Conservation (phyloP, 92 coral and sea anemone species). For the Epizoanthus stellaris region DNA sequence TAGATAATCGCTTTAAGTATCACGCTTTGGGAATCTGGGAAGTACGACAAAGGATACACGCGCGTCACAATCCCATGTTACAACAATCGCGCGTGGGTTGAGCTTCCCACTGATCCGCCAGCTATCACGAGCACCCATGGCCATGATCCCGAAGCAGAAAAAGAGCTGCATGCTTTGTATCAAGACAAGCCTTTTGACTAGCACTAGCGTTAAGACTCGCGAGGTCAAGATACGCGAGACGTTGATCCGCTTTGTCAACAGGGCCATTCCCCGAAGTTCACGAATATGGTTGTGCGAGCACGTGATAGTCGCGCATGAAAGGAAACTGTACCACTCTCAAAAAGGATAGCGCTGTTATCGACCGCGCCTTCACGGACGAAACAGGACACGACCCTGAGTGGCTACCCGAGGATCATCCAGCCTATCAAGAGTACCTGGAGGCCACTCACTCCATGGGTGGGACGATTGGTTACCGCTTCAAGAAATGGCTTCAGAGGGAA, state of each 20-base stretch:
- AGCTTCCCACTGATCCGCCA: constrained; percentile 41
- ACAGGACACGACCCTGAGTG: constrained; percentile 13
- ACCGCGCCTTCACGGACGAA: constrained; percentile 12
- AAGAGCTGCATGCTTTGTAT: constrained; percentile 11
- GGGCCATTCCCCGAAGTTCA: constrained; percentile 9
- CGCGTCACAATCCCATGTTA: constrained; percentile 40
- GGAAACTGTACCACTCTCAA: too few relatives aligned
- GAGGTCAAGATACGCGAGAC: not conserved
- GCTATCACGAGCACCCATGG: constrained; percentile 33
- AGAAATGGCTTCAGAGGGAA: not conserved
- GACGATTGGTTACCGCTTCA: constrained; percentile 14
- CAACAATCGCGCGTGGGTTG: not conserved
- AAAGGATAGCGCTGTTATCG: not conserved
- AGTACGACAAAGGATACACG: constrained; percentile 19
- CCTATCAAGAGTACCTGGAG: not conserved
- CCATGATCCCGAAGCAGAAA: constrained; percentile 30
- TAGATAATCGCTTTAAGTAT: constrained; percentile 23
- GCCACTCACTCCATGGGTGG: constrained; percentile 38
- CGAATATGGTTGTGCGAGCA: constrained; percentile 21
- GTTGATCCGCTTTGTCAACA: constrained; percentile 10
- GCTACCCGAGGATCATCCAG: constrained; percentile 16
- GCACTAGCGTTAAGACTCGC: not conserved
- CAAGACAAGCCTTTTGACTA: constrained; percentile 10
- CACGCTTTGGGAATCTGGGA: constrained; percentile 24
- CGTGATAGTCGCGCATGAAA: not conserved